Evolutionary conservation across 1,140 invertebrate genomes (phyloP).

Genomic region (Bombus terrestris): DNA sequence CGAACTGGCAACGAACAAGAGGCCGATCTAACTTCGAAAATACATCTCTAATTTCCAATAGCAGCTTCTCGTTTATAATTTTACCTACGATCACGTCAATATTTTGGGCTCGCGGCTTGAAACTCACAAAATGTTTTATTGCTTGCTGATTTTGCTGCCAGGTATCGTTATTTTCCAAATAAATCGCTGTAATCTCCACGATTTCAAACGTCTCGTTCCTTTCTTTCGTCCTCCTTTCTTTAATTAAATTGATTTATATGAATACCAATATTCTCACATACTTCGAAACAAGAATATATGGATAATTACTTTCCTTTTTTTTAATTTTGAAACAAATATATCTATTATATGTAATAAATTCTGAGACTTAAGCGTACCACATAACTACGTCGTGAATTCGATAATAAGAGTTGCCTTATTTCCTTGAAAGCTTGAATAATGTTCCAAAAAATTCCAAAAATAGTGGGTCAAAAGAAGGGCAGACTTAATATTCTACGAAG

Average conservation of each 20-base stretch:
- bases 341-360: too few species aligned
- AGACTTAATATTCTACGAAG: conserved; percentile 32
- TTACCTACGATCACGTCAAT: background rate
- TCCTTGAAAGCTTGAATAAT: background rate
- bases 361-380: too few species aligned
- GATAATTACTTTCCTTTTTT: too few species aligned
- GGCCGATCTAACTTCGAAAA: conserved; percentile 11
- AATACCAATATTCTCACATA: too few species aligned
- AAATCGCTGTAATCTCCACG: background rate
- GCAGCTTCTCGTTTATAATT: conserved; percentile 2
- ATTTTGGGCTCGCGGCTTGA: too few species aligned
- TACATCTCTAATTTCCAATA: conserved; percentile 16
- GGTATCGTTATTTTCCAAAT: background rate
- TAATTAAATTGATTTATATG: too few species aligned
- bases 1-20: background rate
- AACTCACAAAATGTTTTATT: background rate
- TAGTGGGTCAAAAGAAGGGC: background rate
- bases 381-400: background rate
- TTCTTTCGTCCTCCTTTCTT: background rate
- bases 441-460: conserved; percentile 14
- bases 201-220: background rate
- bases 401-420: background rate
- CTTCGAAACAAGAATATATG: too few species aligned
- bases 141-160: background rate
- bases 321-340: too few species aligned